Conservation (phyloP, 2,113 vertebrate species). For the Nycticebus coucang region DNA sequence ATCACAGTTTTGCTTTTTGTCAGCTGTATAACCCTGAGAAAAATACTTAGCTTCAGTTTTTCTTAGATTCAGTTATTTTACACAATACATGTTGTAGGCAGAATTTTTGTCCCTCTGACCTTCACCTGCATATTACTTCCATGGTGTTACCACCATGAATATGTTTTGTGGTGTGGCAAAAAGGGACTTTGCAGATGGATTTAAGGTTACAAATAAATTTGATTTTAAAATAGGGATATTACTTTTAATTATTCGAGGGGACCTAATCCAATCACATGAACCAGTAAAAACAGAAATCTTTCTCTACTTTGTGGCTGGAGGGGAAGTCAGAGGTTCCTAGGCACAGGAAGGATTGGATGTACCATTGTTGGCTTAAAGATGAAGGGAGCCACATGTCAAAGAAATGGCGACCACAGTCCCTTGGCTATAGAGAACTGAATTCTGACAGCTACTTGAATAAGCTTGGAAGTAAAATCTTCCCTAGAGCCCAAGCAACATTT, state of each 20-base stretch:
- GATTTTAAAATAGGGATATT: neutral
- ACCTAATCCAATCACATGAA: neutral
- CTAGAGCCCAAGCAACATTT: neutral
- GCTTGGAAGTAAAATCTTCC: neutral
- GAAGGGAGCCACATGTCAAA: neutral
- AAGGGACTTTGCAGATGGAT: neutral
- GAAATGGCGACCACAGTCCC: neutral
- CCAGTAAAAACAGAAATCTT: neutral
- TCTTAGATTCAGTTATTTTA: neutral
- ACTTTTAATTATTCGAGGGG: neutral
- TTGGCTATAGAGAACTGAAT: neutral
- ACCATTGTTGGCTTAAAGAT: neutral
- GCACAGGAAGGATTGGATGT: neutral
- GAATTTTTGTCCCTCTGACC: neutral
- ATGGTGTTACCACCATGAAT: neutral
- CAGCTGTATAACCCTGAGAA: neutral
- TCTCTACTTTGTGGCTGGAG: neutral
- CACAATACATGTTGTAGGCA: neutral
- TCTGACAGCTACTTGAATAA: neutral
- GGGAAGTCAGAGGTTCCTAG: neutral
- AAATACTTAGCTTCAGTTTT: neutral
- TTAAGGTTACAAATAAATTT: neutral
- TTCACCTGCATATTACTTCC: neutral
- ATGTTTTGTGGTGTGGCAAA: neutral
- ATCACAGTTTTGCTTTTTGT: neutral